phyloP scores from a whole-genome alignment of 2,888 invertebrate species.

The Yponomeuta plumbellus region DNA sequence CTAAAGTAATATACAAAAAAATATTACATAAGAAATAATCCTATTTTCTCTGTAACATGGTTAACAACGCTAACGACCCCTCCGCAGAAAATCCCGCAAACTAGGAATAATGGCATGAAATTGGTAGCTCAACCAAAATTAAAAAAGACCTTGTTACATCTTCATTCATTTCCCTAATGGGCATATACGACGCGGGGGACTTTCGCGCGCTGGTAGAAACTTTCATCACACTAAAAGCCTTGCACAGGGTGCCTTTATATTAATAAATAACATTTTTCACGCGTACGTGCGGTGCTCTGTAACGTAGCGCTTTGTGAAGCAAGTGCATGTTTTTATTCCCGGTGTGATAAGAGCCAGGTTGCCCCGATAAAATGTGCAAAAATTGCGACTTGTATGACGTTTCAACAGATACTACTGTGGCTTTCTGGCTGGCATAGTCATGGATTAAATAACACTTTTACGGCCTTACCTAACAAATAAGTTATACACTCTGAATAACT shows the following conservation, averaged over 20 bases:
- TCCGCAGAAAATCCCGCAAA: neutral
- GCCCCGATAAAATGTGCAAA: slow-evolving; percentile 26
- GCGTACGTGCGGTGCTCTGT: slow-evolving; percentile 20
- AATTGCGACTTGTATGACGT: slow-evolving; percentile 15
- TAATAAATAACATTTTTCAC: slow-evolving; percentile 58
- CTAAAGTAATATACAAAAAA: too few species aligned
- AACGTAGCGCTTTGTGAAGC: neutral
- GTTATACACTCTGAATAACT: too few species aligned
- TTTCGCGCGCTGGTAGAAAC: slow-evolving; percentile 48
- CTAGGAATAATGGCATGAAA: neutral
- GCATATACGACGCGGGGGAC: slow-evolving; percentile 68
- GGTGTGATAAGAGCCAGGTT: neutral
- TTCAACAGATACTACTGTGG: neutral
- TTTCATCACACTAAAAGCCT: slow-evolving; percentile 74
- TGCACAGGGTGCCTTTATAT: slow-evolving; percentile 66
- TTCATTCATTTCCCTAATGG: slow-evolving; percentile 72
- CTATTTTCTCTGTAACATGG: too few species aligned
- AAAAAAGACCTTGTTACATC: slow-evolving; percentile 69
- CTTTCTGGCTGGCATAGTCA: neutral
- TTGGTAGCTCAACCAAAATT: slow-evolving; percentile 60
- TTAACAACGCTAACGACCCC: too few species aligned
- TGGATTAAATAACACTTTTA: neutral
- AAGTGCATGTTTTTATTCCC: neutral
- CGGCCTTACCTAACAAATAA: too few species aligned
- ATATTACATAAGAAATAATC: too few species aligned